Evolutionary conservation across 2,888 invertebrate species (phyloP), one percentile per base, ranked within the genome.

Genomic region (Scaptomyza tumidula): DNA sequence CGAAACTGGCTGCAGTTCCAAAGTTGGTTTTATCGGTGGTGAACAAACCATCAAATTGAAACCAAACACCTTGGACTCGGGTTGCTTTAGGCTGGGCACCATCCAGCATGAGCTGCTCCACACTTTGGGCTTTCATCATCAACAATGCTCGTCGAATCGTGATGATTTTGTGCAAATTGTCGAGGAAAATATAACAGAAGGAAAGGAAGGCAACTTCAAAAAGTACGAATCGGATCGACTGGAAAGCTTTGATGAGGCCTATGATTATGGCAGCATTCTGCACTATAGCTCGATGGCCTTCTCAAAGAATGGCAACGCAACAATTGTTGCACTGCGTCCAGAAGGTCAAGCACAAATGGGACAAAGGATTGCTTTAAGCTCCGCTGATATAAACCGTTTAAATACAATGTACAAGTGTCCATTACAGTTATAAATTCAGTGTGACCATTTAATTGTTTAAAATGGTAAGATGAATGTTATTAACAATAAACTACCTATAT

Each of bases 101-200:
- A 94, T 95, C 0, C 92, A 95, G n/a, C 97, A 97, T 80, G 96
- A 97, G 89, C 90, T 96, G 53, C 94, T 96, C 90, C 97, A 97
- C 85, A 95, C 95, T 0, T 82, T 95, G 9, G 96, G 96, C 0
- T 96, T 97, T 90, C 93, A 95, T 89, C 96, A 97, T 89, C 96
- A 96, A 83, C 97, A 97, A 89, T 95, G 95, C 82, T 93, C 96
- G 0, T 93, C 93, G 0, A 95, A 96, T 86, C 93, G 96, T 0
- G 96, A 97, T 87, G 93, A 94, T 41, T 95, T 93, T 80, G 95
- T 95, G 0, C 90, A 84, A 2, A 93, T 97, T 35, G 91, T 93
- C 0, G 70, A 75, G 6, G 90, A 90, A 6, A 91, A 91, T 33
- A 91, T 91, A 3, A 35, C 89, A 88, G 69, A 90, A 93, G 96